Percentiles rank a stretch among this genome's conserved stretches.
Conservation (phyloP, 1,140 invertebrate genomes). For the Cyphomyrmex costatus region DNA sequence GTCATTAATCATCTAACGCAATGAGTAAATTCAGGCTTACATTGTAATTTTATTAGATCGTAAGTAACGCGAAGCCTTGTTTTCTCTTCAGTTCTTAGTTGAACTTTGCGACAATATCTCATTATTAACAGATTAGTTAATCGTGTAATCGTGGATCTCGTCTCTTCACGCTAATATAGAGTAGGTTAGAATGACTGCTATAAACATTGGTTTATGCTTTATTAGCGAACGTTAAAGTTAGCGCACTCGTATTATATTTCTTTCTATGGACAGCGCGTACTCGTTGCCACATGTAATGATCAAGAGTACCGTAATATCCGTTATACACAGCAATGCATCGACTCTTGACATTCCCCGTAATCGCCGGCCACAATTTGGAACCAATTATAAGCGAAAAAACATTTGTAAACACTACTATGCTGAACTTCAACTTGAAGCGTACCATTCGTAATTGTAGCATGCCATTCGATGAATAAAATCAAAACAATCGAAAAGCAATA, state of each 20-base stretch:
- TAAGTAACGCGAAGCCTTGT: background rate
- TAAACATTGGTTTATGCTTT: slow-evolving; percentile 34
- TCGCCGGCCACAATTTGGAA: slow-evolving; percentile 42
- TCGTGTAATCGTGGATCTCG: background rate
- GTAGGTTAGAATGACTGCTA: slow-evolving; percentile 46
- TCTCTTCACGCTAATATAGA: slow-evolving; percentile 17
- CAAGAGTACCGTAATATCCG: slow-evolving; percentile 61
- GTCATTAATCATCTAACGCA: background rate
- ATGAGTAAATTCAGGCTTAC: no score
- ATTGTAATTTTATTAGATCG: background rate
- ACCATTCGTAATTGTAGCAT: background rate
- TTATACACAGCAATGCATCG: slow-evolving; percentile 50
- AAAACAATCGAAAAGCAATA: background rate
- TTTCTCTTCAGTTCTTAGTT: background rate
- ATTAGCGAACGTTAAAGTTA: slow-evolving; percentile 47
- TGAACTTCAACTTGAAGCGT: slow-evolving; percentile 16
- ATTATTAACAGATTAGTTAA: background rate
- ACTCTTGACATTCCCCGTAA: slow-evolving; percentile 53
- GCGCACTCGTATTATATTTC: slow-evolving; percentile 48
- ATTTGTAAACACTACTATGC: slow-evolving; percentile 13
- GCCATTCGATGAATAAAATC: background rate
- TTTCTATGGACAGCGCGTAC: slow-evolving; percentile 25
- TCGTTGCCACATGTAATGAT: slow-evolving; percentile 56
- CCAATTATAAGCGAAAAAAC: slow-evolving; percentile 47
- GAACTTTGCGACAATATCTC: background rate